Conservation (phyloP, 2,113 vertebrate species). For the Hymenochirus boettgeri region DNA sequence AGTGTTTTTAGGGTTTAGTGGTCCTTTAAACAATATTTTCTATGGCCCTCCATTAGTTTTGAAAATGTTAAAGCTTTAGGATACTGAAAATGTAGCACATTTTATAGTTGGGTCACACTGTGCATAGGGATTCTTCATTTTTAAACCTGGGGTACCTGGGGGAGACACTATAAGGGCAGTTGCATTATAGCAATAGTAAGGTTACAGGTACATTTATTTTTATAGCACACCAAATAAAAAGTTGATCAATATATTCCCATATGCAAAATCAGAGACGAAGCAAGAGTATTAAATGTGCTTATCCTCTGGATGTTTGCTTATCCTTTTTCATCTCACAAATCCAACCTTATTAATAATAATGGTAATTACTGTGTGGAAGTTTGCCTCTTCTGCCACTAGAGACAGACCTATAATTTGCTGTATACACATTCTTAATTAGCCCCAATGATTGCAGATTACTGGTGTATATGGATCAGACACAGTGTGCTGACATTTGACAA, state of each 20-base stretch:
- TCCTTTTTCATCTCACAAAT: slow-evolving; percentile 15
- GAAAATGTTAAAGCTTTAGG: too few relatives aligned
- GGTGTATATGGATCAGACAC: not conserved
- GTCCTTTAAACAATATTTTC: too few relatives aligned
- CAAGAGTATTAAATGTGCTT: slow-evolving; percentile 3
- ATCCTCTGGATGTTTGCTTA: slow-evolving; percentile 31
- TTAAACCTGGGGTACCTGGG: too few relatives aligned
- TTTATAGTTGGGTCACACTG: too few relatives aligned
- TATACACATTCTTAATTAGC: slow-evolving; percentile 25
- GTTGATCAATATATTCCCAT: not conserved
- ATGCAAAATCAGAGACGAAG: not conserved
- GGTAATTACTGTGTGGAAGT: slow-evolving; percentile 24
- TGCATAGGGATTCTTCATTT: too few relatives aligned
- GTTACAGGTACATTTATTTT: not conserved
- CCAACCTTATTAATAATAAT: slow-evolving; percentile 35
- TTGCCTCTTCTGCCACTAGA: slow-evolving; percentile 21
- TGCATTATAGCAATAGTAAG: not conserved
- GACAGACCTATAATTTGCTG: slow-evolving; percentile 19
- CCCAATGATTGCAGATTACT: not conserved
- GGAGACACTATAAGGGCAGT: too few relatives aligned
- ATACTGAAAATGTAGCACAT: too few relatives aligned
- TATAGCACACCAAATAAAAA: not conserved
- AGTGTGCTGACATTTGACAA: not conserved
- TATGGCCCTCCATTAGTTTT: too few relatives aligned
- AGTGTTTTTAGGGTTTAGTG: too few relatives aligned